Evolutionary conservation across 1,140 invertebrate species (phyloP), one percentile per base, ranked within the genome.

Genomic region (Ceratina australensis): DNA sequence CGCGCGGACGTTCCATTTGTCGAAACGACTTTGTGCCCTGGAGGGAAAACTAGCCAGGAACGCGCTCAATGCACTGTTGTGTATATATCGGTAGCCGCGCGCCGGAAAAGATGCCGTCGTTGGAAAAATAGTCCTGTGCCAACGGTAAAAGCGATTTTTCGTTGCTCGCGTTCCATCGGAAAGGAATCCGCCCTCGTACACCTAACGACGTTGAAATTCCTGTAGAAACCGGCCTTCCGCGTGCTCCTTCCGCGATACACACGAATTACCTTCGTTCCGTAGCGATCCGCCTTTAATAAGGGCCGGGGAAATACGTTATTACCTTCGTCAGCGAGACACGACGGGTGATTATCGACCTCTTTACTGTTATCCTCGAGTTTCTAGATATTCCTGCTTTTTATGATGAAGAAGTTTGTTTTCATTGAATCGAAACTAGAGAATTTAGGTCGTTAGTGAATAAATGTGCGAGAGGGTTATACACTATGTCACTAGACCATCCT

Each of bases 1-100:
- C 85, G 72, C 78, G 16, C 54, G 78, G 69, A 80, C 80, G 72
- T 85, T 83, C 80, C 82, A 88, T 88, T 89, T 86, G 80, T 82
- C 80, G 86, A 76, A 88, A 89, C 76, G 83, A 85, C 83, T 85
- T 81, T 81, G 72, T 82, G 71, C 74, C 69, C 60, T 60, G 56
- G 54, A 79, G 79, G 68, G 52, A 69, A 66, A 76, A 71, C 75
- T 49, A 69, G 65, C 61, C 75, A 18, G 16, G 28, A 33, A n/a
- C n/a, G 50, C n/a, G 2, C 24, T 28, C 3, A 22, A 2, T 50
- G 12, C 5, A 16, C 49, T 50, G 2, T 50, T 50, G 2, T 50
- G 12, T 50, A 33, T 71, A 49, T 76, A 80, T 82, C 65, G 72
- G 63, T 33, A 24, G 12, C 3, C 10, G 57, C 69, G 47, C 54